These are phyloP conservation scores for Drosophila insularis DNA, from an alignment of 1,140 invertebrate species.

Conservation along the genomic window DNA sequence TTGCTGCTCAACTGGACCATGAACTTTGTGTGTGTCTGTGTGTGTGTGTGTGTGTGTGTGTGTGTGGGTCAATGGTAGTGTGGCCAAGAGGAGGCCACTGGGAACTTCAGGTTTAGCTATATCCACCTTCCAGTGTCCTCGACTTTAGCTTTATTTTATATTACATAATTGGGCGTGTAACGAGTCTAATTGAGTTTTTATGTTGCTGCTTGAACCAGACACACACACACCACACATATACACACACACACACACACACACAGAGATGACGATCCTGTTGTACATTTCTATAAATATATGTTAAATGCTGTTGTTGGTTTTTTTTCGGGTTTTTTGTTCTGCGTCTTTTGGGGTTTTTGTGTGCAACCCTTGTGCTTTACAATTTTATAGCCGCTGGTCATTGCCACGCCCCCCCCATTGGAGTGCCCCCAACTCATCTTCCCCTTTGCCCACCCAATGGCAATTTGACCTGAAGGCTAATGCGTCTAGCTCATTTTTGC, in stretches of 20 bases:
- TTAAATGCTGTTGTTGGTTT: conserved; percentile 7
- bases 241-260: too few relatives aligned
- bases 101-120: conserved; percentile 1
- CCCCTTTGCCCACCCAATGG: too few relatives aligned
- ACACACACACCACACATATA: too few relatives aligned
- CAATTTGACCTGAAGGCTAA: conserved; percentile 1
- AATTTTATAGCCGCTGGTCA: conserved; percentile 75
- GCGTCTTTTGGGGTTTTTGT: conserved; percentile 5
- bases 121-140: conserved; percentile 11
- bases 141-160: conserved; percentile 70
- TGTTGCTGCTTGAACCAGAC: conserved; percentile 57
- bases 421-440: background rate
- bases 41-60: conserved; percentile 2
- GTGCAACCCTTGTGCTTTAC: conserved; percentile 19
- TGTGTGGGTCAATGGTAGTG: background rate
- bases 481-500: conserved; percentile 62
- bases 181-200: conserved; percentile 83
- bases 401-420: conserved; percentile 58
- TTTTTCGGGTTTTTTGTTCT: background rate
- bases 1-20: conserved; percentile 75
- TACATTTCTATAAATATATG: conserved; percentile 36
- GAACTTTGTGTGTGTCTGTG: conserved; percentile 37
- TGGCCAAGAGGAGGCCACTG: conserved; percentile 3
- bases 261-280: conserved; percentile 19
- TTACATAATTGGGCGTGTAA: conserved; percentile 82